Percentiles rank a stretch among this genome's conserved stretches.
Conservation (phyloP, 2,113 vertebrate genomes). For the Budorcas taxicolor region DNA sequence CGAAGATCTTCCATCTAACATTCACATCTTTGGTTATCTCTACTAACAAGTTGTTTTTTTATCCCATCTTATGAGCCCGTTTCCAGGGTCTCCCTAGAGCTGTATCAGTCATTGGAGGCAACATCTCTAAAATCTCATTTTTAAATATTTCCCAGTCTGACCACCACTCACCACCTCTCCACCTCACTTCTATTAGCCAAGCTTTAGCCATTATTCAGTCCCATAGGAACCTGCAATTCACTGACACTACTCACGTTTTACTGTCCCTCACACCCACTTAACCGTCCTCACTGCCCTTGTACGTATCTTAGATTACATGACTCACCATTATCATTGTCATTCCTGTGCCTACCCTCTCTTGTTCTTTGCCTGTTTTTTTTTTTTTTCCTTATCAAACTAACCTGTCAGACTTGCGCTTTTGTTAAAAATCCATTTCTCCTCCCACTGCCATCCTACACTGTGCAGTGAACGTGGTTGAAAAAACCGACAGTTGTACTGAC, state of each 20-base stretch:
- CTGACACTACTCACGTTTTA: background rate
- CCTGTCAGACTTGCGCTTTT: background rate
- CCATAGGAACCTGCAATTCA: background rate
- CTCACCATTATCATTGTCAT: background rate
- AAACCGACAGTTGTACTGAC: background rate
- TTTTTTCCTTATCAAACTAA: background rate
- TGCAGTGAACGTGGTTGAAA: background rate
- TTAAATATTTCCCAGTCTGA: background rate
- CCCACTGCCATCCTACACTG: background rate
- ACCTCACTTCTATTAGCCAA: background rate
- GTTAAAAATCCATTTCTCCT: background rate
- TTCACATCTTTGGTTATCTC: background rate
- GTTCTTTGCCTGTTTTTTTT: background rate
- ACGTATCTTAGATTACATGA: background rate
- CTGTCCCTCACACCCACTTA: background rate
- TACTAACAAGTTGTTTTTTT: background rate
- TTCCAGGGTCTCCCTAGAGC: background rate
- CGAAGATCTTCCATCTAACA: background rate
- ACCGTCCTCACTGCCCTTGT: background rate
- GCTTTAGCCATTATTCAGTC: background rate
- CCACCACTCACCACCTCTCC: background rate
- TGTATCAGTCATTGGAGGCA: background rate
- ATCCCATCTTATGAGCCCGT: background rate
- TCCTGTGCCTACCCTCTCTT: background rate
- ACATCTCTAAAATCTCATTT: background rate